Evolutionary conservation across 37 sponge, comb jelly and placozoan genomes (phyloP).

Genomic region (Aphrocallistes beatrix): DNA sequence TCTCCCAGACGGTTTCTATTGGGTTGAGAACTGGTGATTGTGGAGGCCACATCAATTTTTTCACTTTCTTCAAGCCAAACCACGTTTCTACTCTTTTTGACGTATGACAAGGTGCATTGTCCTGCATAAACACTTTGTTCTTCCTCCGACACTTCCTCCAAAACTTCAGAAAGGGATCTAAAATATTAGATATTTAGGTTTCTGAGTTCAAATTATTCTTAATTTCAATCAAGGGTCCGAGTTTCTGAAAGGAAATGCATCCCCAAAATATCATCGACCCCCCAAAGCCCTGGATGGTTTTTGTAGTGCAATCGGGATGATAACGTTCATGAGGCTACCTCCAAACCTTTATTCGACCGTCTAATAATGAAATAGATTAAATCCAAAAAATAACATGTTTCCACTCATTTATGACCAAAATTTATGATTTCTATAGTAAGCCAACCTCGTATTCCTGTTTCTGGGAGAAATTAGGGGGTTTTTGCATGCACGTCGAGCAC

Average conservation of each 20-base stretch:
- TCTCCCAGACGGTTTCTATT: not conserved
- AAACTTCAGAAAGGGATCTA: not conserved
- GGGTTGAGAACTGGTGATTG: not conserved
- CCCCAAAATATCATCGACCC: too few species aligned
- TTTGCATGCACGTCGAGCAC: not conserved
- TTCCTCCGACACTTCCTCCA: conserved; percentile 10
- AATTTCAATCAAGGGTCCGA: conserved; percentile 4
- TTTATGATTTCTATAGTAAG: not conserved
- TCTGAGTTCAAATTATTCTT: not conserved
- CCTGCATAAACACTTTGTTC: conserved; percentile 13
- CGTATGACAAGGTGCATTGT: conserved; percentile 7
- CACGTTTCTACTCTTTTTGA: conserved; percentile 11
- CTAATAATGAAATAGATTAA: not conserved
- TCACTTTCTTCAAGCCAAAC: not conserved
- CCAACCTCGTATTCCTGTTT: conserved; percentile 6
- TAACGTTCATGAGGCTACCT: not conserved
- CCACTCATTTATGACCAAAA: not conserved
- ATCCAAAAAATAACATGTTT: not conserved
- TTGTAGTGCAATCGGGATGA: not conserved
- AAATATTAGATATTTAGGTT: not conserved
- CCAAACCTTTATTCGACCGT: conserved; percentile 10
- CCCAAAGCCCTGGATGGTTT: too few species aligned
- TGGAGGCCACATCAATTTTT: not conserved
- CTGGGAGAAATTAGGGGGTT: not conserved
- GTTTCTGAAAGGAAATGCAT: not conserved